Percentiles rank a stretch among this genome's conserved stretches.
phyloP scores from a whole-genome alignment of 2,797 vertebrate genomes.

The Ibycter americanus region DNA sequence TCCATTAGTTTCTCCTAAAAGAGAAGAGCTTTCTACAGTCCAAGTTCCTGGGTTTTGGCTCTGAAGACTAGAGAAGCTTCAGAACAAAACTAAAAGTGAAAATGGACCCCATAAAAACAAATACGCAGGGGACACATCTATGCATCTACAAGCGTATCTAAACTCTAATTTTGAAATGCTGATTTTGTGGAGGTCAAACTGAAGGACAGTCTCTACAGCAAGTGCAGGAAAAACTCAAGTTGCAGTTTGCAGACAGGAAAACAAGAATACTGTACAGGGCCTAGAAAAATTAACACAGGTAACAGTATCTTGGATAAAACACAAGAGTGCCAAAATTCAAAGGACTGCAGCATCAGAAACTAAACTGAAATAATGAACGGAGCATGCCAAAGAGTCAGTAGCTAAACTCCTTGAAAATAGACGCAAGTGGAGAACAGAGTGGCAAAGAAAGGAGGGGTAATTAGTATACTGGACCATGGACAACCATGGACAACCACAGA shows the following conservation, averaged over 20 bases:
- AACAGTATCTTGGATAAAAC: slow-evolving; percentile 2
- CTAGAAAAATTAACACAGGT: not conserved
- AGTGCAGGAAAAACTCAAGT: not conserved
- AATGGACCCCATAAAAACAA: not conserved
- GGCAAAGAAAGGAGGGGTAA: slow-evolving; percentile 46
- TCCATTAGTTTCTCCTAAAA: not conserved
- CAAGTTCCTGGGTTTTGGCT: not conserved
- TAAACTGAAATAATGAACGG: slow-evolving; percentile 49
- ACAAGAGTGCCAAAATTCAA: slow-evolving; percentile 17
- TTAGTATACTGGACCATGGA: slow-evolving; percentile 47
- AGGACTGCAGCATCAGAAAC: slow-evolving; percentile 16
- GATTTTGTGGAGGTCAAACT: not conserved
- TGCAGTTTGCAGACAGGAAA: not conserved
- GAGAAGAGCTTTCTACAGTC: not conserved
- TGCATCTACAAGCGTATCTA: not conserved
- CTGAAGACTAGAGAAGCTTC: not conserved
- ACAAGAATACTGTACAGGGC: not conserved
- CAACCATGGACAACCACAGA: slow-evolving; percentile 42
- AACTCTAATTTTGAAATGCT: not conserved
- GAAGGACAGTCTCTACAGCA: not conserved
- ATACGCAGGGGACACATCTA: not conserved
- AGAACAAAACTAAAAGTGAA: not conserved
- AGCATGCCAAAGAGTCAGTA: slow-evolving; percentile 35
- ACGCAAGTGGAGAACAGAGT: slow-evolving; percentile 31
- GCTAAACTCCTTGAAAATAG: slow-evolving; percentile 37